Conservation (phyloP, 1,140 invertebrate genomes). For the Popillia japonica region DNA sequence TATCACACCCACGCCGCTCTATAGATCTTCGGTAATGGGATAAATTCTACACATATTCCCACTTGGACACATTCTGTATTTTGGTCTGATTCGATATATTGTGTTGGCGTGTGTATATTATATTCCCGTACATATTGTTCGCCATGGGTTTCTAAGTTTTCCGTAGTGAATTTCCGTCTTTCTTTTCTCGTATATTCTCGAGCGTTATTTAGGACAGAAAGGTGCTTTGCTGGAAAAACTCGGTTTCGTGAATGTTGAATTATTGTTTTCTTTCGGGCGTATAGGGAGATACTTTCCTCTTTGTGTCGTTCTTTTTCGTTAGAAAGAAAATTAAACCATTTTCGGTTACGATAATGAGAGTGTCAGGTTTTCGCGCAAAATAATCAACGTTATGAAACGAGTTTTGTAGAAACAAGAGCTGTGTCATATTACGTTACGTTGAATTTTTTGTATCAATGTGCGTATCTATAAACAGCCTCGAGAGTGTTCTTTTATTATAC, state of each 20-base stretch:
- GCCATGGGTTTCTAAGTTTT: no score
- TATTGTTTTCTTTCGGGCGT: neutral
- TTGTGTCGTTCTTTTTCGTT: neutral
- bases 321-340: neutral
- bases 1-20: no score
- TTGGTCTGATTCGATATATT: no score
- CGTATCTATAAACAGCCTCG: no score
- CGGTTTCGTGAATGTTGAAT: constrained; percentile 9
- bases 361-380: neutral
- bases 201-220: neutral
- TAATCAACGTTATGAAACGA: neutral
- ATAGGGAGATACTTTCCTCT: neutral
- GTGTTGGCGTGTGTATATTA: no score
- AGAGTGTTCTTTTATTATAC: no score
- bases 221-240: neutral
- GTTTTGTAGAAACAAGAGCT: neutral
- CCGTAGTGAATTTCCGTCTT: neutral
- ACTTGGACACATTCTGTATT: no score
- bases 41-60: no score
- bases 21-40: no score
- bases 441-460: no score
- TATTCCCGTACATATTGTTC: no score
- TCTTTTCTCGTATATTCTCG: neutral
- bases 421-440: neutral
- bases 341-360: constrained; percentile 1